A percentile compares a stretch with the other conserved stretches of the same genome.
Conservation (phyloP, 1,140 invertebrate genomes). For the Ceratina calcarata region DNA sequence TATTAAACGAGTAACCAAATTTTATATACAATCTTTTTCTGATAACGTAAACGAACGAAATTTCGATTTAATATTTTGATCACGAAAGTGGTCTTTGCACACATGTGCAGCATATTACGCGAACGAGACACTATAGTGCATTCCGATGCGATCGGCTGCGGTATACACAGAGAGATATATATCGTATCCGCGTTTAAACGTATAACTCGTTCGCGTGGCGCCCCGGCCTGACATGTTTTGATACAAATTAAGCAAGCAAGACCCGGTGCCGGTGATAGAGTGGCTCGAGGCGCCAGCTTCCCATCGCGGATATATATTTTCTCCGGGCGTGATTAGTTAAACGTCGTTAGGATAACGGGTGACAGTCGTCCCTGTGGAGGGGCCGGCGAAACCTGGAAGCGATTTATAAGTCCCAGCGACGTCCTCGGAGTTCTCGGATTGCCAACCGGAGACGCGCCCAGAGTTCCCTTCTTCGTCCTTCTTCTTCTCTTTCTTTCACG, state of each 20-base stretch:
- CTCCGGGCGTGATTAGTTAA: slow-evolving; percentile 73
- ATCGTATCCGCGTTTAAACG: slow-evolving; percentile 24
- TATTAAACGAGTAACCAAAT: too few species aligned
- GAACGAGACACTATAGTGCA: slow-evolving; percentile 1
- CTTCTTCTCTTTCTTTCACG: not conserved
- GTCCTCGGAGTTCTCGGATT: slow-evolving; percentile 55
- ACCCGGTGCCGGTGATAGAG: slow-evolving; percentile 47
- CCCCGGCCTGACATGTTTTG: slow-evolving; percentile 61
- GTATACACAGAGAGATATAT: not conserved
- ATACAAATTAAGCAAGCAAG: slow-evolving; percentile 62
- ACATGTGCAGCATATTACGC: slow-evolving; percentile 44
- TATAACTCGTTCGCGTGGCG: slow-evolving; percentile 56
- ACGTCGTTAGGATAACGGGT: slow-evolving; percentile 70
- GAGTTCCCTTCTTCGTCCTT: slow-evolving; percentile 2
- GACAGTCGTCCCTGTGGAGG: slow-evolving; percentile 59
- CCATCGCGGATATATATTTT: slow-evolving; percentile 69
- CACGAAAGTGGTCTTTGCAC: slow-evolving; percentile 11
- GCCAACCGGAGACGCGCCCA: slow-evolving; percentile 44
- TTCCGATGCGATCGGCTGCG: not conserved
- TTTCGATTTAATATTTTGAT: not conserved
- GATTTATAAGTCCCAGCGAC: slow-evolving; percentile 70
- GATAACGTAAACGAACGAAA: not conserved
- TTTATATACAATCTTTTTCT: not conserved
- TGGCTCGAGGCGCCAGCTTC: slow-evolving; percentile 53
- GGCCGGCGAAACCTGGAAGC: slow-evolving; percentile 69